Base-by-base conservation (phyloP, 2,888 invertebrate species). In the Euzetes globulus region DNA sequence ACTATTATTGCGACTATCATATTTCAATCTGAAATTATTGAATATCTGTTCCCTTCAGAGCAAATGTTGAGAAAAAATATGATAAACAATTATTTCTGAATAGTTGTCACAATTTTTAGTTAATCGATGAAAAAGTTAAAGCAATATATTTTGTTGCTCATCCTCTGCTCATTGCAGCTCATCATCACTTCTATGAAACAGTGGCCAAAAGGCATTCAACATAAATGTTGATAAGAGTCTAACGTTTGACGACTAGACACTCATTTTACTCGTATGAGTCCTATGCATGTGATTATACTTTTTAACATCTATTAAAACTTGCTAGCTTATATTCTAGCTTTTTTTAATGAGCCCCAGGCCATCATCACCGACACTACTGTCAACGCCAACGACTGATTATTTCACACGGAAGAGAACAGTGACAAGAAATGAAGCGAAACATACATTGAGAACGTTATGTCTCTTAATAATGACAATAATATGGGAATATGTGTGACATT, bases 201-300 rank as follows among this genome's bases (percentile, higher is more conserved):
- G 25, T 55, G 13, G 63, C 63, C 63, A 55, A 37, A 63, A 33
- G 63, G 63, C 63, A 63, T 63, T 63, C 19, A 63, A 37, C 29
- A 63, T 2, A 55, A 55, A 63, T n/a, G 63, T 63, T 63, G 63
- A 63, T 63, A 63, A 63, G 63, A 63, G 27, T 17, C 4, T 19
- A 55, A 22, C 55, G 22, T 25, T 63, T 63, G 33, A 63, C 63
- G 63, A 63, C 63, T 63, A 25, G 63, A 63, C 63, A 63, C 63
- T 29, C 37, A 29, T 15, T 63, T 63, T 22, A 22, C 55, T 25
- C 13, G n/a, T 25, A 55, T 55, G 22, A 55, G 19, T 52, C 25
- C n/a, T 52, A 63, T 63, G 29, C 63, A 63, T 63, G 63, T 63
- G 63, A 63, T 63, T 63, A 63, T 63, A n/a, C 41, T 63, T 63